A percentile compares a stretch with the other conserved stretches of the same genome.
phyloP scores from a whole-genome alignment of 2,113 vertebrate species.

The western clawed frog (Xenopus tropicalis) region UCB_Xtro_10.0 CM004445.2:153294001-153294500 shows the following conservation, averaged over 20 bases:
- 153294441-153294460: not conserved
- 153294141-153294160: no score
- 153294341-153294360: conserved; percentile 89
- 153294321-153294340: conserved; percentile 87
- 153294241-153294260: no score
- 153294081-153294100: not conserved
- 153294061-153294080: not conserved
- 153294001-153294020: conserved; percentile 90
- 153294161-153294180: no score
- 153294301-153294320: conserved; percentile 71
- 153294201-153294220: no score
- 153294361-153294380: conserved; percentile 90
- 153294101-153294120: no score
- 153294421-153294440: no score
- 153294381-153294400: conserved; percentile 61
- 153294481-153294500: conserved; percentile 83
- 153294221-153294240: no score
- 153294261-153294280: no score
- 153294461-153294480: conserved; percentile 67
- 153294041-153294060: not conserved
- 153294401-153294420: not conserved
- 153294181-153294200: no score
- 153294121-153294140: no score
- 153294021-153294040: conserved; percentile 83
- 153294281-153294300: no score